phyloP scores from a whole-genome alignment of 2,888 invertebrate genomes.

The Tipula lateralis region DNA sequence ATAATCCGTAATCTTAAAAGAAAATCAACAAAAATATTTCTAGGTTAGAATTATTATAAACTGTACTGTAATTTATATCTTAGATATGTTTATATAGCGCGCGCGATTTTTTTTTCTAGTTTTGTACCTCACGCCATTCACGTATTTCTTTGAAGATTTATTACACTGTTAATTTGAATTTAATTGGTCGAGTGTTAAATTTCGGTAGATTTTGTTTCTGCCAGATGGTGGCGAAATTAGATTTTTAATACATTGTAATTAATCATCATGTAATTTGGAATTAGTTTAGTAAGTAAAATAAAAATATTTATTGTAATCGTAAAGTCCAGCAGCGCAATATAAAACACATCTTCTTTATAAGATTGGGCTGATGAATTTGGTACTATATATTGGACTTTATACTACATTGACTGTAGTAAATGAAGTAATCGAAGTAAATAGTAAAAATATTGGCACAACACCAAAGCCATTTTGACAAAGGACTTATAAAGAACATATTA shows the following conservation, averaged over 20 bases:
- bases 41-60: slow-evolving; percentile 19
- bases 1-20: not conserved
- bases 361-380: too few species aligned
- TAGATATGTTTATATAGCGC: not conserved
- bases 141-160: not conserved
- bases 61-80: not conserved
- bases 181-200: not conserved
- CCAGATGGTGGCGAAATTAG: slow-evolving; percentile 19
- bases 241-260: not conserved
- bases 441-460: too few species aligned
- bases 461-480: too few species aligned
- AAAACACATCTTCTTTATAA: too few species aligned
- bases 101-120: not conserved
- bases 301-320: not conserved
- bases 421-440: too few species aligned
- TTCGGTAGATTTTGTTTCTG: not conserved
- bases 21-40: slow-evolving; percentile 11
- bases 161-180: not conserved
- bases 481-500: too few species aligned
- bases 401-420: too few species aligned
- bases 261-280: not conserved
- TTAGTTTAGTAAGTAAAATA: not conserved
- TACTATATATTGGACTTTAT: too few species aligned
- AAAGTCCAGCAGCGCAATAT: not conserved
- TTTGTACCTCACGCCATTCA: not conserved